A percentile compares a stretch with the other conserved stretches of the same genome.
These are phyloP conservation scores for Seira ritae DNA, from an alignment of 2,888 invertebrate species.

Conservation along the genomic window DNA sequence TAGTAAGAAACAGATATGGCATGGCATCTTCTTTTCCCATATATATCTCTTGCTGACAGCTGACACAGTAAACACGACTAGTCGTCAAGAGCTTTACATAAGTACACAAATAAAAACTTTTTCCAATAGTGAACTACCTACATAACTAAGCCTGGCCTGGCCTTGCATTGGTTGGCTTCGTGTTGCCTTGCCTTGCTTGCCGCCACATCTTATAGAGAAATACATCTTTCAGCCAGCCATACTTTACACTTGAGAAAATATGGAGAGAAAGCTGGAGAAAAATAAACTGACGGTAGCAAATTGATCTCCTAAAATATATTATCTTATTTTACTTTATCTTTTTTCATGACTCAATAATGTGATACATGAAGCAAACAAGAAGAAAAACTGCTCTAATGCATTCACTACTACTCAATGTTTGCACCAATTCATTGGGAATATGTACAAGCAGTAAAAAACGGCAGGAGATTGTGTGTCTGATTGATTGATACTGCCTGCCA, in stretches of 20 bases:
- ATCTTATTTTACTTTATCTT: constrained; percentile 42
- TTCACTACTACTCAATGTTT: constrained; percentile 50
- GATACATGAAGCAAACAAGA: constrained; percentile 40
- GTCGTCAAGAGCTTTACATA: constrained; percentile 21
- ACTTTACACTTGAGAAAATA: constrained; percentile 13
- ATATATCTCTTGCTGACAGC: constrained; percentile 45
- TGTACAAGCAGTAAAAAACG: constrained; percentile 45
- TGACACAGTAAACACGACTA: constrained; percentile 25
- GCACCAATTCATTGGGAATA: constrained; percentile 55
- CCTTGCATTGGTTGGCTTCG: no score
- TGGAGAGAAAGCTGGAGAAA: constrained; percentile 16
- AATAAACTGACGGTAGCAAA: constrained; percentile 17
- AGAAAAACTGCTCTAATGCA: constrained; percentile 51
- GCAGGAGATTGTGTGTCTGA: constrained; percentile 62
- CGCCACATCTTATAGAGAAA: constrained; percentile 5
- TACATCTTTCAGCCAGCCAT: neutral
- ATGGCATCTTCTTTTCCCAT: constrained; percentile 23
- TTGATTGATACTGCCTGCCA: constrained; percentile 61
- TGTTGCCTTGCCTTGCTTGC: constrained; percentile 1
- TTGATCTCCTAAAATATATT: constrained; percentile 23
- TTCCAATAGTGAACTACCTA: no score
- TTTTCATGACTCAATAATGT: constrained; percentile 55
- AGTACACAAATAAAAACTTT: constrained; percentile 13
- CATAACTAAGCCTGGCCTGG: no score
- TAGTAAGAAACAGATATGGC: constrained; percentile 20